Conservation (phyloP, 2,888 invertebrate species). For the Pammene fasciana region DNA sequence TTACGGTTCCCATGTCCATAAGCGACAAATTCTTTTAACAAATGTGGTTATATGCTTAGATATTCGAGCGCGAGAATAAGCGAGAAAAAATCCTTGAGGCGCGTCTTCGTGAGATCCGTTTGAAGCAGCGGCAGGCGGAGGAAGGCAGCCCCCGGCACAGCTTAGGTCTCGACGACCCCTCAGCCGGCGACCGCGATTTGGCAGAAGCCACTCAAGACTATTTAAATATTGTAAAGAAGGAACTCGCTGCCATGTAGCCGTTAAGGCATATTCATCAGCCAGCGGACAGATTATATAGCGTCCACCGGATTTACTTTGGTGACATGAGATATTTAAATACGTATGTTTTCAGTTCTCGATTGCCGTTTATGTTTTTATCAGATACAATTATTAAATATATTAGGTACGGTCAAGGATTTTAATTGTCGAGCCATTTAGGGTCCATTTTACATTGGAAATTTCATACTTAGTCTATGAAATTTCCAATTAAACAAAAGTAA, state of each 20-base stretch:
- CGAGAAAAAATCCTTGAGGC: slow-evolving; percentile 96
- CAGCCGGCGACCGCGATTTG: slow-evolving; percentile 65
- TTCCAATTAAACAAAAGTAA: too few relatives aligned
- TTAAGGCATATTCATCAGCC: background rate
- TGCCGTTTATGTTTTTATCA: too few relatives aligned
- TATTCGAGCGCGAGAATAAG: slow-evolving; percentile 93
- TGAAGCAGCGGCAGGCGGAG: slow-evolving; percentile 77
- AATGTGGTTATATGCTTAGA: slow-evolving; percentile 69
- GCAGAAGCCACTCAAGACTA: slow-evolving; percentile 59
- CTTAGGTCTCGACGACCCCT: slow-evolving; percentile 53
- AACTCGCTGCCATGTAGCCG: slow-evolving; percentile 48
- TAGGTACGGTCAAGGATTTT: too few relatives aligned
- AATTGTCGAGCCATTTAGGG: too few relatives aligned
- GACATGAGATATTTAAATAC: background rate
- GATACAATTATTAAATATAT: too few relatives aligned
- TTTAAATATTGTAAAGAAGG: slow-evolving; percentile 57
- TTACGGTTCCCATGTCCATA: too few relatives aligned
- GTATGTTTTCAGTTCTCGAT: too few relatives aligned
- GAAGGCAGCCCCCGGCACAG: slow-evolving; percentile 57
- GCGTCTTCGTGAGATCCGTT: slow-evolving; percentile 90
- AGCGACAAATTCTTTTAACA: background rate
- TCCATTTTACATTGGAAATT: too few relatives aligned
- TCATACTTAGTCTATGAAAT: too few relatives aligned
- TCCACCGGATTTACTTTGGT: background rate
- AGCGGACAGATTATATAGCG: background rate